Evolutionary conservation across 2,888 invertebrate genomes (phyloP).

Genomic region (Leptinotarsa tumamoca): DNA sequence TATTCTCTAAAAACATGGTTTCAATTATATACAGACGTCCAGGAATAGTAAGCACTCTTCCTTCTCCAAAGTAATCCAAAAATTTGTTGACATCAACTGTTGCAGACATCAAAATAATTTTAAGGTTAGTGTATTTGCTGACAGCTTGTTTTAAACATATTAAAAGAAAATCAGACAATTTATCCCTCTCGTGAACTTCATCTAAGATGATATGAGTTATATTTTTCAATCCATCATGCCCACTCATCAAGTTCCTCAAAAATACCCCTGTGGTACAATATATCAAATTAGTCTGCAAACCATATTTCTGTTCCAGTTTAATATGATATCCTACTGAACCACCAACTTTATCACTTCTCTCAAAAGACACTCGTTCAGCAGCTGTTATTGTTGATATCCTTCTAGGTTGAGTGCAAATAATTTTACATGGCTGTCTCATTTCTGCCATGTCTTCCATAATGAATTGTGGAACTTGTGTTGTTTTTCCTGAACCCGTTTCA

Average conservation of each 20-base stretch:
- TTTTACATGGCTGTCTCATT: constrained; percentile 76
- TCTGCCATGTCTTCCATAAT: constrained; percentile 81
- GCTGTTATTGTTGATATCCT: constrained; percentile 87
- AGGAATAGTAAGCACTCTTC: constrained; percentile 81
- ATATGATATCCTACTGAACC: constrained; percentile 80
- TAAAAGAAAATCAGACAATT: constrained; percentile 91
- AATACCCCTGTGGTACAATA: constrained; percentile 95
- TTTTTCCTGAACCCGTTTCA: constrained; percentile 95
- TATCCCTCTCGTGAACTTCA: constrained; percentile 95
- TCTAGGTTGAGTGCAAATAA: constrained; percentile 94
- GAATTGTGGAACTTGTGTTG: constrained; percentile 95
- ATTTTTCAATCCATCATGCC: constrained; percentile 74
- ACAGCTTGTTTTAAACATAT: constrained; percentile 85
- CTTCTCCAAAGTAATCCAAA: constrained; percentile 84
- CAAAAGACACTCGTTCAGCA: constrained; percentile 84
- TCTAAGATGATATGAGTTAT: constrained; percentile 92
- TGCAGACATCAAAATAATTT: constrained; percentile 94
- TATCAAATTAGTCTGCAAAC: constrained; percentile 83
- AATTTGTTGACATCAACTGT: constrained; percentile 88
- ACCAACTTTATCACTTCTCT: constrained; percentile 70
- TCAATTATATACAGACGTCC: constrained; percentile 82
- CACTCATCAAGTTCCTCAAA: constrained; percentile 87
- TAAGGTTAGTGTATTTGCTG: constrained; percentile 77
- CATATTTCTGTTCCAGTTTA: constrained; percentile 86
- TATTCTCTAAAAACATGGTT: constrained; percentile 83